Evolutionary conservation across 1,140 invertebrate species (phyloP).

Genomic region (Augochlora pura): DNA sequence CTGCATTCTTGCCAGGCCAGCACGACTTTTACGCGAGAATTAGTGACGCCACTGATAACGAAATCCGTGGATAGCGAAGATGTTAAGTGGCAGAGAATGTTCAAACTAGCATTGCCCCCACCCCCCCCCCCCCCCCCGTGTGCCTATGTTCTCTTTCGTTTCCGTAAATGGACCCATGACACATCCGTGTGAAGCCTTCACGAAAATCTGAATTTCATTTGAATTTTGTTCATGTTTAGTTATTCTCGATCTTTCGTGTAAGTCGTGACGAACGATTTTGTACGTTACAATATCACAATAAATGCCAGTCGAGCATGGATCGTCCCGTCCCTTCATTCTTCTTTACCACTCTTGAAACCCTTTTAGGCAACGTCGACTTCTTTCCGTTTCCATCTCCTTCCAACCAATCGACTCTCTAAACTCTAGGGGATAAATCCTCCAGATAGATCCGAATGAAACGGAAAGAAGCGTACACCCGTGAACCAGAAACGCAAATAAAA

Average conservation of each 20-base stretch:
- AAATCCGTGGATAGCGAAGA: too few species aligned
- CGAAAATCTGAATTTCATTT: slow-evolving; percentile 18
- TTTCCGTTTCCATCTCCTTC: too few species aligned
- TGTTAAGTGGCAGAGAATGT: not conserved
- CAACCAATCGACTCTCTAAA: too few species aligned
- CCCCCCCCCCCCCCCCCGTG: not conserved
- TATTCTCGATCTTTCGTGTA: slow-evolving; percentile 32
- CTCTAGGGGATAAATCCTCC: too few species aligned
- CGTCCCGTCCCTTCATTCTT: slow-evolving; percentile 41
- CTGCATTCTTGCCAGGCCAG: too few species aligned
- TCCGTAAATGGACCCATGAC: slow-evolving; percentile 11
- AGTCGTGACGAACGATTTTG: slow-evolving; percentile 75
- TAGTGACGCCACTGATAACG: too few species aligned
- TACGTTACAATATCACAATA: slow-evolving; percentile 79
- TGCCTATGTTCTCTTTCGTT: not conserved
- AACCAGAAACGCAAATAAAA: slow-evolving; percentile 19
- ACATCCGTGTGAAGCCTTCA: slow-evolving; percentile 26
- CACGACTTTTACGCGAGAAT: too few species aligned
- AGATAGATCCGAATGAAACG: not conserved
- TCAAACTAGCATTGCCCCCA: not conserved
- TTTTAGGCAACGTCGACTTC: too few species aligned
- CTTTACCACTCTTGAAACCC: too few species aligned
- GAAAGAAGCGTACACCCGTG: not conserved
- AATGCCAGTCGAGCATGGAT: slow-evolving; percentile 69
- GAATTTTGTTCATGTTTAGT: too few species aligned